These are phyloP conservation scores for Drosophila neutralis DNA, from an alignment of 2,888 invertebrate species.

Conservation along the genomic window DNA sequence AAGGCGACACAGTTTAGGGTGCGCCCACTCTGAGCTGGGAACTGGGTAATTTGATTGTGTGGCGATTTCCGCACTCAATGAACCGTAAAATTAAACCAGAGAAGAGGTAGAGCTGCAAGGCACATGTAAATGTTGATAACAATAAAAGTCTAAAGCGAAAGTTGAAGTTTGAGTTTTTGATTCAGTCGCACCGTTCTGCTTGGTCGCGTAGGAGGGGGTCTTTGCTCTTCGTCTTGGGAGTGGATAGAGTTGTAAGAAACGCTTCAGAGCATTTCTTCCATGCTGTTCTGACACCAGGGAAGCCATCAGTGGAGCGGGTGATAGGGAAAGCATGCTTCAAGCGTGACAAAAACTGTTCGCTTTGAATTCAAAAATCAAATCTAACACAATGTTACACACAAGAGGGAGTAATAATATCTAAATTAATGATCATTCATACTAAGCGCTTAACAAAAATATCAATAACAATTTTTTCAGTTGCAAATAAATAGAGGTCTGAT, in stretches of 20 bases:
- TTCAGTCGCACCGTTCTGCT: slow-evolving; percentile 53
- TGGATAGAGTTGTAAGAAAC: slow-evolving; percentile 44
- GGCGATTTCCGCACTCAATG: slow-evolving; percentile 70
- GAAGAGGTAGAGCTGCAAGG: neutral
- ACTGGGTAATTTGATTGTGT: slow-evolving; percentile 63
- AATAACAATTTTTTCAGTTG: neutral
- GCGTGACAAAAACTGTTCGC: slow-evolving; percentile 37
- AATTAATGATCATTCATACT: neutral
- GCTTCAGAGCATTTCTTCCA: slow-evolving; percentile 40
- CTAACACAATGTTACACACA: slow-evolving; percentile 2
- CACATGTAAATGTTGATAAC: slow-evolving; percentile 66
- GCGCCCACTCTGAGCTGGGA: slow-evolving; percentile 7
- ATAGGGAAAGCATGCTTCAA: slow-evolving; percentile 16
- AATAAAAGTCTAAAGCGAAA: slow-evolving; percentile 43
- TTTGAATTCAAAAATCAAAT: slow-evolving; percentile 1
- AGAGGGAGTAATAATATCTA: slow-evolving; percentile 1
- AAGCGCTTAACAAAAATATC: neutral
- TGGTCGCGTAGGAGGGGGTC: slow-evolving; percentile 26
- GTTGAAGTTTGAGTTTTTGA: slow-evolving; percentile 42
- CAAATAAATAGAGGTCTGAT: neutral
- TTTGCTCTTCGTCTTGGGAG: slow-evolving; percentile 12
- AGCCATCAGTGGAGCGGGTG: neutral
- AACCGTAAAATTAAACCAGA: slow-evolving; percentile 69
- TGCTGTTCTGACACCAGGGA: slow-evolving; percentile 48
- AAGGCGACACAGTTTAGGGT: slow-evolving; percentile 44